Percentiles rank a stretch among this genome's conserved stretches.
Conservation (phyloP, 2,888 invertebrate species). For the Cheilosia grossa region DNA sequence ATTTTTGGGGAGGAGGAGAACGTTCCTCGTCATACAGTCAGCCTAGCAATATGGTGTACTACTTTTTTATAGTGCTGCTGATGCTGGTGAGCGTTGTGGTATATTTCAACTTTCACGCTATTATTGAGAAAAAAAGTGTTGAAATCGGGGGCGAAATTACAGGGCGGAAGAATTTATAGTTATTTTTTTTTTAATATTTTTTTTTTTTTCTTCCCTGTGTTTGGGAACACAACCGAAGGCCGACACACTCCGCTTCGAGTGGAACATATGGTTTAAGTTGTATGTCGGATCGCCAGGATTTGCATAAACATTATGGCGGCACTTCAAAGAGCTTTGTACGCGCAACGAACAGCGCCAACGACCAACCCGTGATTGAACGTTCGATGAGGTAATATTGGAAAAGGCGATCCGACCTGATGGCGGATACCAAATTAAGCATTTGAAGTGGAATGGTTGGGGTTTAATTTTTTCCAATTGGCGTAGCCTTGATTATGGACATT, state of each 20-base stretch:
- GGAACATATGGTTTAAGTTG: slow-evolving; percentile 58
- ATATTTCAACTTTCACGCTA: slow-evolving; percentile 62
- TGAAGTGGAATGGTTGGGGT: not conserved
- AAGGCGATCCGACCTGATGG: not conserved
- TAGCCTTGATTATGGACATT: not conserved
- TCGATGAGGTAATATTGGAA: slow-evolving; percentile 27
- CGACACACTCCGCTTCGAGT: slow-evolving; percentile 25
- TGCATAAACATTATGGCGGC: slow-evolving; percentile 37
- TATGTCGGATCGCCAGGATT: slow-evolving; percentile 38
- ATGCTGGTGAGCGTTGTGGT: slow-evolving; percentile 37
- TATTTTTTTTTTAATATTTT: not conserved
- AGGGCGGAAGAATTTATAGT: slow-evolving; percentile 30
- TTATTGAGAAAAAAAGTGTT: slow-evolving; percentile 54
- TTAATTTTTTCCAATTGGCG: not conserved
- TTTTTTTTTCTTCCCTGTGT: slow-evolving; percentile 1
- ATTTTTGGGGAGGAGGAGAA: slow-evolving; percentile 50
- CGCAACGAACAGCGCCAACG: not conserved
- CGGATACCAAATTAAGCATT: not conserved
- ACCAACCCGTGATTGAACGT: slow-evolving; percentile 21
- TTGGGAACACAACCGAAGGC: slow-evolving; percentile 47
- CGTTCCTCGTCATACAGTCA: not conserved
- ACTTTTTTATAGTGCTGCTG: slow-evolving; percentile 36
- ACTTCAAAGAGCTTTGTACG: slow-evolving; percentile 54
- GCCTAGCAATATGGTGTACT: slow-evolving; percentile 5
- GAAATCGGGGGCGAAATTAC: slow-evolving; percentile 7